A percentile compares a stretch with the other conserved stretches of the same genome.
Evolutionary conservation across 2,113 vertebrate species (phyloP).

Genomic region (Ameiurus melas): DNA sequence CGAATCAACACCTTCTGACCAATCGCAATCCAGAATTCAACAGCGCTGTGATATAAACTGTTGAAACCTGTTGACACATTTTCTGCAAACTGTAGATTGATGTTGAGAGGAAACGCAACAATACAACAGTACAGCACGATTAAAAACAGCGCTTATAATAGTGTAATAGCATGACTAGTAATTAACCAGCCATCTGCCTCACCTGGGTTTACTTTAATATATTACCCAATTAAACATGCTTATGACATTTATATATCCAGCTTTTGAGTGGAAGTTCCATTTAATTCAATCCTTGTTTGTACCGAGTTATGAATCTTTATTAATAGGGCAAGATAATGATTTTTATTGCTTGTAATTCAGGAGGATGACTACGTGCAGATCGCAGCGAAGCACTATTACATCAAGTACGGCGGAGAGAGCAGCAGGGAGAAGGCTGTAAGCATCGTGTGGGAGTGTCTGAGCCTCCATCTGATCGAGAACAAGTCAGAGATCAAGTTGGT

Average conservation of each 20-base stretch:
- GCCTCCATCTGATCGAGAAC: slow-evolving; percentile 76
- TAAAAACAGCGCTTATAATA: neutral
- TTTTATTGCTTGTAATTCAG: slow-evolving; percentile 63
- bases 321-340: neutral
- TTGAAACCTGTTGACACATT: neutral
- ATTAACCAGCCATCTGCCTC: neutral
- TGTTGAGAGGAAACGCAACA: neutral
- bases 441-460: slow-evolving; percentile 79
- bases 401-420: slow-evolving; percentile 71
- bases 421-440: slow-evolving; percentile 65
- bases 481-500: slow-evolving; percentile 81
- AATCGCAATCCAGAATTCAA: no score
- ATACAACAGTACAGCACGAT: neutral
- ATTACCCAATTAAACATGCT: neutral
- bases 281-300: neutral
- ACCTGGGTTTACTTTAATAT: neutral
- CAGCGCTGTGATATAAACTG: no score
- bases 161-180: neutral
- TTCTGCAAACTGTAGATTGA: no score
- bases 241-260: neutral
- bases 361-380: slow-evolving; percentile 85
- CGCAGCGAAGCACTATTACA: slow-evolving; percentile 81
- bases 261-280: neutral
- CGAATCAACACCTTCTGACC: neutral
- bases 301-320: neutral